Evolutionary conservation across 2,797 vertebrate genomes (phyloP), one percentile per base, ranked within the genome.

Genomic region (Thripadectes ignobilis): DNA sequence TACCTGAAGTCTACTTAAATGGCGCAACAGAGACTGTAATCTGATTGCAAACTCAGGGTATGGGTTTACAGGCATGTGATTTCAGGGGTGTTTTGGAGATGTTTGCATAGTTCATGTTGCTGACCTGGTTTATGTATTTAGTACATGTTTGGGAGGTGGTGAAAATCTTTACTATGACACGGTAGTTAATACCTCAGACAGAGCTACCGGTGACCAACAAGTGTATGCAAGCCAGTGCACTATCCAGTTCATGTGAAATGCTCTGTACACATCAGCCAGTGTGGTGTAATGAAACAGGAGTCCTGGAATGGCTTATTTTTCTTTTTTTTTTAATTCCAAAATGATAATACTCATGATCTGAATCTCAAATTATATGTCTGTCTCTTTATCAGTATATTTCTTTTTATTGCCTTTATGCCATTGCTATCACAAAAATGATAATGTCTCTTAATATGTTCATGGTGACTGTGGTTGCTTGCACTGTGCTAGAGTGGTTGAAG

Each of bases 211-310:
- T 69, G 67, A 32, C 27, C 30, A n/a, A 5, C 9, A 51, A 61
- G 27, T 27, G 8, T 85, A 12, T 45, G 30, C 59, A 73, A 73
- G 36, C 26, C 48, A 45, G 9, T 27, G 26, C 5, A 6, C 15
- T 43, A 23, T 46, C 15, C 30, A 63, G 2, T 66, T 92, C 51
- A 67, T 0, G 0, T 30, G 43, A 48, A 75, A 93, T 71, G 21
- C 24, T 24, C 52, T 38, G 11, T 15, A 43, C 13, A 17, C 8
- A 2, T 58, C 12, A n/a, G 11, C 0, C 1, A 46, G 1, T 30
- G 26, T 26, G 38, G 7, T 58, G 7, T 32, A 67, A 45, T 36
- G 51, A 92, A 81, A 73, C 0, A 76, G 14, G 3, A 94, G 30
- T 65, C 22, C 20, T 65, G 4, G 7, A 74, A 22, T 82, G 26